A percentile compares a stretch with the other conserved stretches of the same genome.
These are phyloP conservation scores for Thomomys bottae DNA, from an alignment of 2,113 vertebrate species.

Conservation along the genomic window DNA sequence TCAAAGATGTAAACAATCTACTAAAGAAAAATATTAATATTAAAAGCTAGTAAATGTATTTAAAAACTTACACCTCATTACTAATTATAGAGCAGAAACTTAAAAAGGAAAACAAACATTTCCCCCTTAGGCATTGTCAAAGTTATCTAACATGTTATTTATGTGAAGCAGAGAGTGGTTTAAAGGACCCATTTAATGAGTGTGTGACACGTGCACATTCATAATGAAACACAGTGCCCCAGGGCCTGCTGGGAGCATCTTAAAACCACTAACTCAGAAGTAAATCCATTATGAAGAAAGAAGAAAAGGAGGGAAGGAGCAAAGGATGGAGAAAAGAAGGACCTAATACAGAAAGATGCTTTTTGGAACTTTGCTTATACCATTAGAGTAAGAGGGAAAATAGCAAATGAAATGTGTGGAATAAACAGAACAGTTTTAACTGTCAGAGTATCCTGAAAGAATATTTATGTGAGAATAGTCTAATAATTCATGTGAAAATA, in stretches of 20 bases:
- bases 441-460: background rate
- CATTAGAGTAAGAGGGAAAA: background rate
- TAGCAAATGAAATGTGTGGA: background rate
- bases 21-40: background rate
- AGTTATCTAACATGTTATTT: background rate
- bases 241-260: background rate
- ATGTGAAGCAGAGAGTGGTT: background rate
- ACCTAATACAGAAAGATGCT: background rate
- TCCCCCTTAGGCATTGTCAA: background rate
- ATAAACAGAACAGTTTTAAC: background rate
- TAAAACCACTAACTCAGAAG: background rate
- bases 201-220: background rate
- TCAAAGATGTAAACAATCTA: slow-evolving; percentile 10
- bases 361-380: background rate
- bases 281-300: background rate
- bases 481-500: background rate
- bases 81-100: slow-evolving; percentile 30
- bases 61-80: slow-evolving; percentile 25
- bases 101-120: background rate
- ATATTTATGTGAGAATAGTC: slow-evolving; percentile 5
- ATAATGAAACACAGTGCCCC: background rate
- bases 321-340: background rate
- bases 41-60: slow-evolving; percentile 11
- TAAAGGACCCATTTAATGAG: background rate
- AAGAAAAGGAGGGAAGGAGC: background rate